Conservation (phyloP, 2,888 invertebrate species). For the Unio delphinus region DNA sequence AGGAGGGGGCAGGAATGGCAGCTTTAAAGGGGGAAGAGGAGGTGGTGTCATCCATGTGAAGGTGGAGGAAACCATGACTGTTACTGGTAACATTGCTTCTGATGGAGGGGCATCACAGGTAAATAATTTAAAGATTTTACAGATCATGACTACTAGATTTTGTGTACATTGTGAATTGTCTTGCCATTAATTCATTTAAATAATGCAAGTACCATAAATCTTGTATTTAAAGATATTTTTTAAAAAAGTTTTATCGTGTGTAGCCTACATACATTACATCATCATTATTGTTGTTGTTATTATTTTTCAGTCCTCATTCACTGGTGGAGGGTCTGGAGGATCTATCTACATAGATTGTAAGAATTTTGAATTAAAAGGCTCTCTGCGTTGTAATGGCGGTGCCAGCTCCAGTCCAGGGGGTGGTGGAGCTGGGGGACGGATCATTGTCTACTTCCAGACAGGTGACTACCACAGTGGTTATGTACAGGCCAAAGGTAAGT, state of each 20-base stretch:
- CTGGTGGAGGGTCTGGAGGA: slow-evolving; percentile 56
- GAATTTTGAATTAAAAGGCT: slow-evolving; percentile 31
- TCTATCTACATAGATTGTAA: slow-evolving; percentile 32
- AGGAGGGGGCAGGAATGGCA: slow-evolving; percentile 43
- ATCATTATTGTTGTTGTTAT: background rate
- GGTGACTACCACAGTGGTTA: slow-evolving; percentile 44
- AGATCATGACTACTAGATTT: too few relatives aligned
- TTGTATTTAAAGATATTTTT: too few relatives aligned
- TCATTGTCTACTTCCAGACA: slow-evolving; percentile 30
- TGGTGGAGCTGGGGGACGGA: slow-evolving; percentile 53
- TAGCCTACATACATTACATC: too few relatives aligned
- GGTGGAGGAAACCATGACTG: slow-evolving; percentile 17
- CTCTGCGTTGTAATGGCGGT: slow-evolving; percentile 47
- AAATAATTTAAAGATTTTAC: slow-evolving; percentile 4
- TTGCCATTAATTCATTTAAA: too few relatives aligned
- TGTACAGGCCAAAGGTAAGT: slow-evolving; percentile 45
- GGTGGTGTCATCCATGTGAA: slow-evolving; percentile 38
- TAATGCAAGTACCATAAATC: too few relatives aligned
- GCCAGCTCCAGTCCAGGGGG: slow-evolving; percentile 36
- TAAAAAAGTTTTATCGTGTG: too few relatives aligned
- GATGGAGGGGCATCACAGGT: slow-evolving; percentile 35
- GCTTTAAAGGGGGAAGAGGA: slow-evolving; percentile 42
- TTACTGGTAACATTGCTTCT: slow-evolving; percentile 15
- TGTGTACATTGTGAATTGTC: too few relatives aligned
- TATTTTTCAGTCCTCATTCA: slow-evolving; percentile 21